Evolutionary conservation across 92 coral and sea anemone genomes (phyloP).

Genomic region (Palythoa grandiflora): DNA sequence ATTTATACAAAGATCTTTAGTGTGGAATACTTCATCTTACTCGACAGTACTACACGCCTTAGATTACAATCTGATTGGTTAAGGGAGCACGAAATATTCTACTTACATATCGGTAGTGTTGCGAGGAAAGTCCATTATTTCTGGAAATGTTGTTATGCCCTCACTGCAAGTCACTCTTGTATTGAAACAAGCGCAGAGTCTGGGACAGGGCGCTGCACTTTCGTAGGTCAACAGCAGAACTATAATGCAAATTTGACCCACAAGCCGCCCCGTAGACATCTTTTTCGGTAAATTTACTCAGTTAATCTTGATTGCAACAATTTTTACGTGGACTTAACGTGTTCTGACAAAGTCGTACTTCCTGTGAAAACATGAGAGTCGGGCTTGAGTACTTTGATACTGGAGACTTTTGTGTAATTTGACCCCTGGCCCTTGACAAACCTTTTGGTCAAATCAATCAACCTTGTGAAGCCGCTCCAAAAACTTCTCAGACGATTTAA

Average conservation of each 20-base stretch:
- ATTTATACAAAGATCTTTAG: not conserved
- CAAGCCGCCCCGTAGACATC: not conserved
- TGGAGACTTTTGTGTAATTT: constrained; percentile 5
- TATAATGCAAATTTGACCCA: not conserved
- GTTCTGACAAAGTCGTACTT: not conserved
- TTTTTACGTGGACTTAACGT: not conserved
- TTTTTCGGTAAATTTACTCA: not conserved
- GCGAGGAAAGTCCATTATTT: not conserved
- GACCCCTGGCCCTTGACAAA: constrained; percentile 32
- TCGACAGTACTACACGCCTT: not conserved
- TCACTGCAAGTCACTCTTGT: constrained; percentile 30
- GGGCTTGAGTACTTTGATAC: not conserved
- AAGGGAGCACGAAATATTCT: not conserved
- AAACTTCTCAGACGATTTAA: not conserved
- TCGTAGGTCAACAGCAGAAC: not conserved
- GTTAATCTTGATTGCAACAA: not conserved
- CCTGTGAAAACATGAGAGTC: constrained; percentile 2
- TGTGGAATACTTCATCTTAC: too few relatives aligned
- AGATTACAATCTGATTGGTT: not conserved
- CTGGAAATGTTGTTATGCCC: constrained; percentile 3
- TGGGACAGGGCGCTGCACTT: constrained; percentile 3
- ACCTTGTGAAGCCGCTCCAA: not conserved
- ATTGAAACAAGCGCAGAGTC: constrained; percentile 6
- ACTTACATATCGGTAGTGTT: constrained; percentile 47
- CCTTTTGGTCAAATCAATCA: constrained; percentile 26